These are phyloP conservation scores for Mustelus asterias DNA, from an alignment of 2,113 vertebrate genomes.

Conservation along the genomic window DNA sequence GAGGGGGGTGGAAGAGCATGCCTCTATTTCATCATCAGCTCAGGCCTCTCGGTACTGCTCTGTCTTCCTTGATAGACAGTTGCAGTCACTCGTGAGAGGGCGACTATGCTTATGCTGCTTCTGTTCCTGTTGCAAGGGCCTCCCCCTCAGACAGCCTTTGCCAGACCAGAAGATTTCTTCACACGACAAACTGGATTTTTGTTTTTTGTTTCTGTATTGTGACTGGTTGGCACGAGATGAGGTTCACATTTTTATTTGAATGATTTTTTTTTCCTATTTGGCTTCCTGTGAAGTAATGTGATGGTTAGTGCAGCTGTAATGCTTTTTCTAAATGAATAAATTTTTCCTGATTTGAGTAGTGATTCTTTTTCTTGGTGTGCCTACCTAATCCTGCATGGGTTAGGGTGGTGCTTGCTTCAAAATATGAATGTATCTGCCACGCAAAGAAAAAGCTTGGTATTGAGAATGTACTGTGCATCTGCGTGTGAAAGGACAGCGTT, in stretches of 20 bases:
- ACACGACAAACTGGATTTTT: conserved; percentile 44
- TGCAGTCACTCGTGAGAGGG: conserved; percentile 64
- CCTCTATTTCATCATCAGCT: conserved; percentile 73
- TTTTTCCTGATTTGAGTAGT: conserved; percentile 29
- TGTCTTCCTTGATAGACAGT: conserved; percentile 56
- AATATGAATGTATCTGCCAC: conserved; percentile 41
- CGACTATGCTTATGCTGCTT: conserved; percentile 58
- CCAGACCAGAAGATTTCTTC: conserved; percentile 63
- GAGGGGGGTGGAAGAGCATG: conserved; percentile 41
- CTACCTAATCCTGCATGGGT: conserved; percentile 35
- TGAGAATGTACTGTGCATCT: conserved; percentile 42
- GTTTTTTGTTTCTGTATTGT: conserved; percentile 42
- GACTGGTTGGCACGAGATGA: conserved; percentile 39
- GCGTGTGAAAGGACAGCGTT: conserved; percentile 41
- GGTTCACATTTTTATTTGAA: conserved; percentile 32
- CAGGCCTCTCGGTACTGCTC: conserved; percentile 51
- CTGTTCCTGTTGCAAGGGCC: conserved; percentile 74
- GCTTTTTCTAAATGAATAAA: conserved; percentile 18
- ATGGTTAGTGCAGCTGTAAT: conserved; percentile 30
- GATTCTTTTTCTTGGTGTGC: conserved; percentile 23
- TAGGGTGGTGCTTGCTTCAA: conserved; percentile 26
- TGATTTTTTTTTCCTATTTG: conserved; percentile 36
- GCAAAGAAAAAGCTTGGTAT: conserved; percentile 41
- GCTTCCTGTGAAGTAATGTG: conserved; percentile 40
- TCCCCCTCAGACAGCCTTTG: conserved; percentile 73